These are phyloP conservation scores for Nyctibius grandis DNA, from an alignment of 2,797 vertebrate genomes.

Conservation along the genomic window DNA sequence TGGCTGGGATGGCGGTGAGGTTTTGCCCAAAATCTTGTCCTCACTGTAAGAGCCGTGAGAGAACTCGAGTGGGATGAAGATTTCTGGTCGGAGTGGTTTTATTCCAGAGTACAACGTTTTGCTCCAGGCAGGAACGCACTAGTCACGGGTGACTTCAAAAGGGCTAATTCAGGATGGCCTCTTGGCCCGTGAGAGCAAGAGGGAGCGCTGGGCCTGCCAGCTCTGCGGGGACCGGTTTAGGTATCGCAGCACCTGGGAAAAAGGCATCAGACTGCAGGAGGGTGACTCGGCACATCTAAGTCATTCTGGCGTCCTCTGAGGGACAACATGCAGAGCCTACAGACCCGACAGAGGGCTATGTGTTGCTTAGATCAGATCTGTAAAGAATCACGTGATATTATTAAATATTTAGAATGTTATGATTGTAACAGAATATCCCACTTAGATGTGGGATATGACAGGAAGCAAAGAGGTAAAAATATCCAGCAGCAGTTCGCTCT, in stretches of 20 bases:
- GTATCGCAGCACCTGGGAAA: neutral
- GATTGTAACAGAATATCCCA: neutral
- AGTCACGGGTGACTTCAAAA: neutral
- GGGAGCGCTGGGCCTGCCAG: neutral
- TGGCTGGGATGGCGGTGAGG: neutral
- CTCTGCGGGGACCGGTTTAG: neutral
- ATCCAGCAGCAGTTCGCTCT: neutral
- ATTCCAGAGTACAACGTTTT: neutral
- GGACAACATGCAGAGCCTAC: neutral
- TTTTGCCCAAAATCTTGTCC: neutral
- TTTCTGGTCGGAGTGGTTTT: neutral
- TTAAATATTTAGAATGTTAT: neutral
- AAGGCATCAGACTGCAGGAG: neutral
- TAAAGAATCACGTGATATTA: neutral
- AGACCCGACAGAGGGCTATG: neutral
- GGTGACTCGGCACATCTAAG: rapidly evolving
- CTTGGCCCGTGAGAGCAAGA: neutral
- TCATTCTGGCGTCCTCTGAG: neutral
- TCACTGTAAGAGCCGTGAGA: neutral
- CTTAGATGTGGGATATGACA: neutral
- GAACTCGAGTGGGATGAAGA: neutral
- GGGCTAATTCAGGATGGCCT: neutral
- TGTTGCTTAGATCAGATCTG: neutral
- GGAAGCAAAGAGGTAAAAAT: neutral
- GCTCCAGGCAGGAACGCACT: neutral